phyloP scores from a whole-genome alignment of 2,113 vertebrate genomes.

The Fulmarus glacialis region DNA sequence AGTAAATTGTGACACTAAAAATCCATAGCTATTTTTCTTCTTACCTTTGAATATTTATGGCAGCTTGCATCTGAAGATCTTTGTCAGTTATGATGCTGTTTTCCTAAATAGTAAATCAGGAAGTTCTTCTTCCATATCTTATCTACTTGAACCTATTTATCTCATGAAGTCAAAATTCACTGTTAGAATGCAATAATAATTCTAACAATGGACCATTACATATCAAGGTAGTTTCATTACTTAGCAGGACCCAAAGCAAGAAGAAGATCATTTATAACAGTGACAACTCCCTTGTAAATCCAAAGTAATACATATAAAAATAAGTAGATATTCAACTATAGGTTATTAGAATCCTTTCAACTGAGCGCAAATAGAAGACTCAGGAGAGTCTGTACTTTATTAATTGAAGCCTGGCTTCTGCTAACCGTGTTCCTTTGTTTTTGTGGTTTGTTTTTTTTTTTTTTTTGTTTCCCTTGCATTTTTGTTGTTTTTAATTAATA shows the following conservation, averaged over 20 bases:
- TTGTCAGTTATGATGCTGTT: neutral
- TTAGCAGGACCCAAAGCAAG: neutral
- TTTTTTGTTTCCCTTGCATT: neutral
- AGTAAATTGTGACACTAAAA: neutral
- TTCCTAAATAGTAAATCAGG: neutral
- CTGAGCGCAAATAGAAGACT: neutral
- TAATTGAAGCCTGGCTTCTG: neutral
- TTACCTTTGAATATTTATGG: neutral
- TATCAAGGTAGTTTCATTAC: neutral
- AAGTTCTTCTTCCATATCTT: neutral
- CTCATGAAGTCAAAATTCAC: neutral
- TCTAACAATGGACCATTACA: neutral
- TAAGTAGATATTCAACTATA: neutral
- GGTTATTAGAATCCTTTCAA: neutral
- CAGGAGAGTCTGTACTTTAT: neutral
- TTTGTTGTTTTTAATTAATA: neutral
- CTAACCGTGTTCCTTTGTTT: neutral
- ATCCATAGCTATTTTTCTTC: neutral
- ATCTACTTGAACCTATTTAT: neutral
- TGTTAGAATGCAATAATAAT: neutral
- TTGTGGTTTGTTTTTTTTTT: neutral
- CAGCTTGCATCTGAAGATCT: neutral
- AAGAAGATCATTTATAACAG: neutral
- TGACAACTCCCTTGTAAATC: neutral
- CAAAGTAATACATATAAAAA: neutral